These are phyloP conservation scores for Collichthys lucidus DNA, from an alignment of 2,113 vertebrate genomes.

Conservation along the genomic window DNA sequence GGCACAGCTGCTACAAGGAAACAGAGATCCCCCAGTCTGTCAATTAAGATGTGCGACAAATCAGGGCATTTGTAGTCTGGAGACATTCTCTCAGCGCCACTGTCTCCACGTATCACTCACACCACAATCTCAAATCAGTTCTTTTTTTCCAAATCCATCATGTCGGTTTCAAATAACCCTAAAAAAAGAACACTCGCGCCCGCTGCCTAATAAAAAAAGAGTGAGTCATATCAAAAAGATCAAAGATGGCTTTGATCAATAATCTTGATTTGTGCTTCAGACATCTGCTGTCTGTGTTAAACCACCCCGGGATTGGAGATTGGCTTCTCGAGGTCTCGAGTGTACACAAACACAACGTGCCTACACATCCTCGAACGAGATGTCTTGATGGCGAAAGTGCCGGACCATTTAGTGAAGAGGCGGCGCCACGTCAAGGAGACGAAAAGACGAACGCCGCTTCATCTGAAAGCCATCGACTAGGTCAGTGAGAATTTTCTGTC, in stretches of 20 bases:
- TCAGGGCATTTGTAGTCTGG: constrained; percentile 68
- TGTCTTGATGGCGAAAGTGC: neutral
- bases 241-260: constrained; percentile 41
- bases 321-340: neutral
- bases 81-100: constrained; percentile 44
- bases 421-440: neutral
- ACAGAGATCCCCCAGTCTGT: constrained; percentile 61
- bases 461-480: constrained; percentile 19
- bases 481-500: constrained; percentile 6
- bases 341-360: neutral
- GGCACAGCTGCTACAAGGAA: constrained; percentile 59
- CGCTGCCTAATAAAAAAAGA: neutral
- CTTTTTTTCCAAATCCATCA: constrained; percentile 11
- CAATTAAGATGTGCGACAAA: constrained; percentile 80
- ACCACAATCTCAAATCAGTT: constrained; percentile 40
- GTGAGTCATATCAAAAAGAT: constrained; percentile 12
- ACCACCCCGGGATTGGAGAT: neutral
- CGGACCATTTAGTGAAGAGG: neutral
- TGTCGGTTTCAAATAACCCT: constrained; percentile 27
- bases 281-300: constrained; percentile 1
- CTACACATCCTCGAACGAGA: neutral
- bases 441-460: constrained; percentile 11
- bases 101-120: constrained; percentile 52
- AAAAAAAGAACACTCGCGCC: constrained; percentile 28
- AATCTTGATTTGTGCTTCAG: constrained; percentile 16